Base-by-base conservation (phyloP, 2,888 invertebrate genomes). In the Dynastes tityus region DNA sequence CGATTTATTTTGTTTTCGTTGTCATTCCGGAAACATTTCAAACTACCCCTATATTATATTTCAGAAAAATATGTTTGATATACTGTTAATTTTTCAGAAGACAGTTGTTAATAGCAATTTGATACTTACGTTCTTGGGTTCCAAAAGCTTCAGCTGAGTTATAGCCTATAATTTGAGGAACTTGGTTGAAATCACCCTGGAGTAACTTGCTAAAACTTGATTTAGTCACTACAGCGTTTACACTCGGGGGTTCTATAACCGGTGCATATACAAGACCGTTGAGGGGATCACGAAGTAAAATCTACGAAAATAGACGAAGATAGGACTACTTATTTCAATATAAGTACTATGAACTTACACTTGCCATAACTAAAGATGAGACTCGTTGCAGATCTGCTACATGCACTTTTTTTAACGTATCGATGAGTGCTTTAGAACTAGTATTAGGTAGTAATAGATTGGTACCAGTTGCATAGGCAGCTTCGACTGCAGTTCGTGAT, bases 191-290 rank as follows among this genome's bases (percentile, higher is more conserved):
- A 2, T 65, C 73, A n/a, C 83, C 82, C 6, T 45, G 55, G 6
- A 65, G 51, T 29, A 83, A 80, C 37, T 80, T 73, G 22, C 84
- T 83, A 67, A 83, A 84, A 27, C 82, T 82, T 16, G 80, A 81
- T 67, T 80, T 78, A 0, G 84, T 82, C 1, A 87, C 29, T 29
- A 86, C 83, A 1, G 86, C 87, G 27, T 81, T 85, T 13, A 83
- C 80, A 76, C 86, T 85, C 5, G 81, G 63, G 4, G 83, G 84
- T 79, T 87, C 87, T 6, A 86, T 80, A 0, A 82, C 82, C 1
- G 87, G 86, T 58, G 84, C 82, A 78, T 83, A 86, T 5, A 85
- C 83, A 65, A 87, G 82, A n/a, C 85, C 84, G 73, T 83, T 82
- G 65, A 81, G 64, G 11, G 80, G 80, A 73, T 76, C 64, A 9